Evolutionary conservation across 2,888 invertebrate genomes (phyloP), one percentile per base, ranked within the genome.

Genomic region (Theodoxus fluviatilis): DNA sequence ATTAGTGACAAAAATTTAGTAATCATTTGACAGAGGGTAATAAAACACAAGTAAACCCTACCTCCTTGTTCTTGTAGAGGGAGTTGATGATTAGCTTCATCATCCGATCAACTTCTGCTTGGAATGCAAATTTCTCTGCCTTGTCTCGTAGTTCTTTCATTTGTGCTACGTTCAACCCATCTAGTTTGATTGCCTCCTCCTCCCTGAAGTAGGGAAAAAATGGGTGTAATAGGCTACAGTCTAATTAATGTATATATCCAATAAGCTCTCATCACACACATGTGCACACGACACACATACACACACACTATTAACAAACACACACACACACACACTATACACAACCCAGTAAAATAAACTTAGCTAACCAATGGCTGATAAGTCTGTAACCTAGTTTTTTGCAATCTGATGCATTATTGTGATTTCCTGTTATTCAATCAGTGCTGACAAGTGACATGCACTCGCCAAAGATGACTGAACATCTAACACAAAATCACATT

Each of bases 11-110:
- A 43, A 55, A 18, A 18, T 22, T 55, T n/a, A 9, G 22, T n/a
- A 43, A 43, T 43, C 43, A 43, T 43, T 43, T 12, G 9, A 43
- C 43, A 12, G 43, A 43, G 7, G 15, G 43, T 12, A 43, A 43
- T 43, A 15, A 12, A 12, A 43, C 7, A 12, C 35, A 22, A 38
- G 22, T 4, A 15, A 52, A 43, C 65, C 70, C 65, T 37, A 83
- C 94, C 90, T 99, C 99, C 89, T 99, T 99, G 88, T 99, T 99
- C 81, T 96, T 92, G 89, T 99, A 99, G 9, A 99, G 90, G 9
- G 99, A 99, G 89, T 99, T 99, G 87, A 99, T 99, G 88, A 99
- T 99, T 72, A 99, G 91, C 88, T 99, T 99, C 99, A 99, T 99
- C 97, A 99, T 98, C 71, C 98, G 93, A 89, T 97, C 97, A 55